Evolutionary conservation across 1,140 invertebrate genomes (phyloP).

Genomic region (Lordiphosa stackelbergi): DNA sequence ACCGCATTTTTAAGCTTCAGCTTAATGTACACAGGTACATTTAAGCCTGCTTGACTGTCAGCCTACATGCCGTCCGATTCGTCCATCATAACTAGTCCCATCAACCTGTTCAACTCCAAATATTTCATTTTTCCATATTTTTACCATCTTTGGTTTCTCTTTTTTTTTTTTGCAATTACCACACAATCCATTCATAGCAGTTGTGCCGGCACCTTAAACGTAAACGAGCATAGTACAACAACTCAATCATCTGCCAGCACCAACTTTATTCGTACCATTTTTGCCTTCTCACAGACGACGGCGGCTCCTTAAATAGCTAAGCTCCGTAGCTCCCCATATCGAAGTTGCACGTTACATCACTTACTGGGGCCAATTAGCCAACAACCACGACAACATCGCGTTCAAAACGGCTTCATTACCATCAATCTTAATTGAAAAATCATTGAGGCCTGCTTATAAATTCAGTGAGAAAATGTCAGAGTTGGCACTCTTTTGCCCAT

Average conservation of each 20-base stretch:
- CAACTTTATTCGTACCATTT: conserved; percentile 37
- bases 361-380: conserved; percentile 52
- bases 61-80: no score
- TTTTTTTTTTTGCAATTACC: neutral
- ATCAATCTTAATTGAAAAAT: conserved; percentile 74
- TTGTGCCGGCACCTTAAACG: no score
- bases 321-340: neutral
- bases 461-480: conserved; percentile 43
- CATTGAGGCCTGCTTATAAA: conserved; percentile 49
- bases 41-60: neutral
- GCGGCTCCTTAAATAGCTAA: conserved; percentile 31
- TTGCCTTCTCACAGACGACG: neutral
- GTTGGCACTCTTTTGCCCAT: conserved; percentile 5
- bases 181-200: neutral
- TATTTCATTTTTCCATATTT: neutral
- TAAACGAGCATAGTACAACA: no score
- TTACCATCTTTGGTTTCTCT: neutral
- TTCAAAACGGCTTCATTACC: conserved; percentile 62
- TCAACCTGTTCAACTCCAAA: conserved; percentile 10
- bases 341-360: conserved; percentile 29
- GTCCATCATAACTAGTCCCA: no score
- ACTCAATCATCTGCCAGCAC: conserved; percentile 28
- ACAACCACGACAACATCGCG: conserved; percentile 19
- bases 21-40: no score
- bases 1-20: no score